Evolutionary conservation across 2,888 invertebrate species (phyloP).

Genomic region (Drosophila dives): DNA sequence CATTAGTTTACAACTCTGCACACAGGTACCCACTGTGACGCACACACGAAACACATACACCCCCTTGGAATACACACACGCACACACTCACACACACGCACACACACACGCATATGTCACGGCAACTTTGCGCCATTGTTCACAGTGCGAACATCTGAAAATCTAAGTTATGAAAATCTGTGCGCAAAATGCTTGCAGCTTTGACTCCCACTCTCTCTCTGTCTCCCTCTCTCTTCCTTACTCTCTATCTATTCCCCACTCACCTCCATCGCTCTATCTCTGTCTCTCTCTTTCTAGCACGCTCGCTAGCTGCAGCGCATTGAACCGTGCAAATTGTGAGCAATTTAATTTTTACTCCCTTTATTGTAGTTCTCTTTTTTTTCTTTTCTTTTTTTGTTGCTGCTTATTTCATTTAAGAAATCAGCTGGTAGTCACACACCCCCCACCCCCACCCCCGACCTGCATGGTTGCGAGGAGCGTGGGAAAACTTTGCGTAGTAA

Average conservation of each 20-base stretch:
- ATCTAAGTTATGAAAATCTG: conserved; percentile 78
- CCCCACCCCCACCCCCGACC: not conserved
- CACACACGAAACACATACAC: conserved; percentile 14
- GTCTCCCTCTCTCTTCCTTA: not conserved
- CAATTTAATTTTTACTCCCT: conserved; percentile 74
- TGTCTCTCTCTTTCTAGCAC: too few species aligned
- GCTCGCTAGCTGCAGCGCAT: conserved; percentile 71
- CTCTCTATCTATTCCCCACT: too few species aligned
- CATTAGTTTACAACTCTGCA: conserved; percentile 78
- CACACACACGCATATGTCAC: conserved; percentile 51
- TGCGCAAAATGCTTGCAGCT: conserved; percentile 65
- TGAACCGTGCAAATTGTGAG: conserved; percentile 81
- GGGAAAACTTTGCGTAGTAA: conserved; percentile 76
- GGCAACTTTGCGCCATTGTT: conserved; percentile 52
- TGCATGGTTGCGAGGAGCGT: conserved; percentile 30
- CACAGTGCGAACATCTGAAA: conserved; percentile 53
- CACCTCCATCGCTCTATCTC: too few species aligned
- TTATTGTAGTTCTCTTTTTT: conserved; percentile 9
- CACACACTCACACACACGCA: not conserved
- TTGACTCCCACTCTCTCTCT: not conserved
- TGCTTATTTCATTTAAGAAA: conserved; percentile 53
- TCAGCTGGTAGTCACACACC: conserved; percentile 52
- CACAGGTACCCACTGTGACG: conserved; percentile 48
- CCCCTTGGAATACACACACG: not conserved
- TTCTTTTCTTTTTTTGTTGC: conserved; percentile 19